Base-by-base conservation (phyloP, 2,113 vertebrate species). In the Marcusenius ussheri region DNA sequence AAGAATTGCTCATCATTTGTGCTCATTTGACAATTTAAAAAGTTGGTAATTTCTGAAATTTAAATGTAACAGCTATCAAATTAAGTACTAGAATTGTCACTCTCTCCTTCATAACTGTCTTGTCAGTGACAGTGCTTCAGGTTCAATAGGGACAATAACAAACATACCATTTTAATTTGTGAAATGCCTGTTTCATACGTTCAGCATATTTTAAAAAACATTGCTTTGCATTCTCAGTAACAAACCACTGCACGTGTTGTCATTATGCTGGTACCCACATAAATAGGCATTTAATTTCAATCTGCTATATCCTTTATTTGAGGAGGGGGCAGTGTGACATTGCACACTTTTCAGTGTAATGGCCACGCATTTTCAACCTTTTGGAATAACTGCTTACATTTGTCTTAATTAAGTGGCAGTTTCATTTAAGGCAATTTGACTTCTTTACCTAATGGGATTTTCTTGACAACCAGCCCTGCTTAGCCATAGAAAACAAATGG, bases 401-500 rank as follows among this genome's bases (percentile, higher is more conserved):
- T 84, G 83, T 84, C 83, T 84, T 84, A 84, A 84, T 84, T 84
- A 84, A 47, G 83, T 47, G 83, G 83, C 45, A 84, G 83, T 24
- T 47, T 42, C 45, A 24, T 84, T 84, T 84, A 84, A 27, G 83
- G 83, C 39, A 46, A 46, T 84, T 84, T 45, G 83, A 84, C 83
- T 47, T 84, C 83, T 84, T 84, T 84, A 24, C 83, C 39, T 46
- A 84, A 84, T 84, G 83, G 83, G 83, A 84, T 46, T 84, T 84
- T 47, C 83, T 84, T 84, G 83, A 84, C 45, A 46, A 47, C 39
- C 83, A 84, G 21, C 83, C 45, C 21, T 84, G 45, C 45, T 84
- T 84, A 84, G 83, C 45, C 45, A 83, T 24, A 84, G 46, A 84
- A 84, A 84, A 84, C 21, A 84, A 84, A 84, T 49, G 83, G 45